Evolutionary conservation across 2,797 vertebrate species (phyloP), one percentile per base, ranked within the genome.

Genomic region (Pantherophis vulpinus): DNA sequence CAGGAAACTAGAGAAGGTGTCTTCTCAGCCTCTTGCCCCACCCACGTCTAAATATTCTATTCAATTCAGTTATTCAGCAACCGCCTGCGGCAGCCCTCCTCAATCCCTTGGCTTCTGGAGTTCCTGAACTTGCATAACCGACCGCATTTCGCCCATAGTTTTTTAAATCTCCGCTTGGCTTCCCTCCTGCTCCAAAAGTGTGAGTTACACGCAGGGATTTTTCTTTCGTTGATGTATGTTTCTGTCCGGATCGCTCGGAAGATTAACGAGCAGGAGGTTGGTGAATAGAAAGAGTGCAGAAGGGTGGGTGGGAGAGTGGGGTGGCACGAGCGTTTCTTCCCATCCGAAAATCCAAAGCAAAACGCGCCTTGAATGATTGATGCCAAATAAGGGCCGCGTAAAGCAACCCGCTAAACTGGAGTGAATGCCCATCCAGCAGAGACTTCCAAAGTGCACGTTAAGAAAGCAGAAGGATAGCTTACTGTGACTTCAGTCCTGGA

Each of bases 321-420:
- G 3, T 55, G 47, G 23, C 27, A 37, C 14, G n/a, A 47, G 70
- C 29, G 54, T 59, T 74, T 47, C 61, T 27, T 96, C 60, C 96
- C 96, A 95, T 97, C 95, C 96, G 94, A 97, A 96, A 95, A 7
- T 96, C 97, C 96, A 92, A 97, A 95, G 95, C 94, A 96, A 95
- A 94, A 91, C 1, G 90, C n/a, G 89, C 95, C 94, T 96, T 97
- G 94, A 97, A 96, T 98, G 96, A 97, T 97, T 97, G 97, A 97
- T 97, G 92, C 93, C 0, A 90, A 97, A 96, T 96, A 93, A 95
- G 91, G 95, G 96, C 96, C 97, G 96, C 93, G 93, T 97, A 97
- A 96, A 93, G 60, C 92, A 94, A 87, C 29, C 0, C 93, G 91
- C 96, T 97, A 96, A 97, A 97, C 96, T 94, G 92, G 92, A 96